Evolutionary conservation across 2,113 vertebrate species (phyloP).

Genomic region (Mohoua ochrocephala): DNA sequence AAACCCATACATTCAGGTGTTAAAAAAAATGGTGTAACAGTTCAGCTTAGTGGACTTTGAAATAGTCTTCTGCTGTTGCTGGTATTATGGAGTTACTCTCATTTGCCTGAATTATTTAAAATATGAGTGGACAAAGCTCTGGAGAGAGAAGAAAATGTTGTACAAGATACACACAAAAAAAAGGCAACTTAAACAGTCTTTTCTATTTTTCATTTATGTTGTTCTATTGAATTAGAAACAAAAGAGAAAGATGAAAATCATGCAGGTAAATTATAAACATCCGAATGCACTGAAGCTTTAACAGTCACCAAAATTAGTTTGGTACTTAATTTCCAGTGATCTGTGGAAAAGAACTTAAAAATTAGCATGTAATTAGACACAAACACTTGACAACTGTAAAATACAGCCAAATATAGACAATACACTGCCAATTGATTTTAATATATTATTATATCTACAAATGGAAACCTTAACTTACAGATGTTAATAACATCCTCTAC

Average conservation of each 20-base stretch:
- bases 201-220: neutral
- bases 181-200: neutral
- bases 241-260: neutral
- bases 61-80: neutral
- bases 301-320: neutral
- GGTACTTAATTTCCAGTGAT: neutral
- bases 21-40: neutral
- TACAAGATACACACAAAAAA: neutral
- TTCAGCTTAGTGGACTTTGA: neutral
- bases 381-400: neutral
- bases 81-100: neutral
- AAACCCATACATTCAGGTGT: neutral
- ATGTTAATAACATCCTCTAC: neutral
- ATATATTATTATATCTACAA: neutral
- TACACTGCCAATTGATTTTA: neutral
- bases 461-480: neutral
- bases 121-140: neutral
- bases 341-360: neutral
- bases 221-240: neutral
- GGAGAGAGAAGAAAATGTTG: neutral
- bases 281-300: neutral
- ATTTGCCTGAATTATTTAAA: neutral
- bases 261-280: neutral
- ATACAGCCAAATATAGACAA: neutral
- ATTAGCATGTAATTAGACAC: neutral